These are phyloP conservation scores for Agriopis leucophaearia DNA, from an alignment of 2,888 invertebrate species.

Conservation along the genomic window DNA sequence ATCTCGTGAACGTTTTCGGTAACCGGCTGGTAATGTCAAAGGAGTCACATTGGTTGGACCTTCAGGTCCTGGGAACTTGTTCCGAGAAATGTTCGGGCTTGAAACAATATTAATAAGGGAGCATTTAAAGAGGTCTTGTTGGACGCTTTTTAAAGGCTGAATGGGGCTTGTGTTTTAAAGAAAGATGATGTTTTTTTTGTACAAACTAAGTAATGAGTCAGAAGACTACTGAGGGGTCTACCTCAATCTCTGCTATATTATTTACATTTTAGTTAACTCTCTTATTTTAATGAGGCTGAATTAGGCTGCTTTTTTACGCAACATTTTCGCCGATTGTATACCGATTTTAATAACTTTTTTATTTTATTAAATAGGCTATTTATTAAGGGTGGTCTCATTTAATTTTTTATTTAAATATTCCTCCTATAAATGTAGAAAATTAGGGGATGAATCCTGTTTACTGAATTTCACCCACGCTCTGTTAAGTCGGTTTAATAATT, in stretches of 20 bases:
- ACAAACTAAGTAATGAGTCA: not conserved
- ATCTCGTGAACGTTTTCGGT: slow-evolving; percentile 23
- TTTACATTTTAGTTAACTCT: not conserved
- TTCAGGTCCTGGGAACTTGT: slow-evolving; percentile 58
- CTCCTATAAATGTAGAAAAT: too few species aligned
- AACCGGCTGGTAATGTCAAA: slow-evolving; percentile 75
- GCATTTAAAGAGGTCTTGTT: slow-evolving; percentile 29
- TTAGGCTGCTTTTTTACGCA: too few species aligned
- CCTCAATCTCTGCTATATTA: not conserved
- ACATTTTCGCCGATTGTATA: too few species aligned
- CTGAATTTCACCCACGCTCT: too few species aligned
- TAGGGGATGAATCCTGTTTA: too few species aligned
- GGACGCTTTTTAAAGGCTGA: slow-evolving; percentile 24
- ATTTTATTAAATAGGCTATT: too few species aligned
- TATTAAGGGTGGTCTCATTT: too few species aligned
- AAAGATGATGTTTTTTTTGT: slow-evolving; percentile 12
- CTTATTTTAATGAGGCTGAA: too few species aligned
- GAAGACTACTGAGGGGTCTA: not conserved
- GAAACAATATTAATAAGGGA: slow-evolving; percentile 31
- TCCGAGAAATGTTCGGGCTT: slow-evolving; percentile 35
- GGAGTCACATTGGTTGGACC: slow-evolving; percentile 75
- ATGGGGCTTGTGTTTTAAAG: slow-evolving; percentile 28
- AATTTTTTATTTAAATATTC: too few species aligned
- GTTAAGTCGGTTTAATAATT: too few species aligned
- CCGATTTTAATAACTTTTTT: too few species aligned